Conservation (phyloP, 2,888 invertebrate species). For the Caenorhabditis sp. region DNA sequence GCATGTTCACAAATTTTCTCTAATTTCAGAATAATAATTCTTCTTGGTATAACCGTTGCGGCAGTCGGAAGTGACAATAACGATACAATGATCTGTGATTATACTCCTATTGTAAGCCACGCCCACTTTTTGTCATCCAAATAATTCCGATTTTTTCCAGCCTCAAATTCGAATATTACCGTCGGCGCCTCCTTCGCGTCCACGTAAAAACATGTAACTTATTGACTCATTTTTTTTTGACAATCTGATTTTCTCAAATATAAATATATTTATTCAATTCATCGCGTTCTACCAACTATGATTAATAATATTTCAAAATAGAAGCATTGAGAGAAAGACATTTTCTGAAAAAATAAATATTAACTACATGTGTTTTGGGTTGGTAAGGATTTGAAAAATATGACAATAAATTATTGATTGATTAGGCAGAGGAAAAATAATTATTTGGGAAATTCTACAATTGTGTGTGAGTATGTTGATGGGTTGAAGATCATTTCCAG, state of each 20-base stretch:
- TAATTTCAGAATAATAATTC: constrained; percentile 49
- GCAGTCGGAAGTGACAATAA: constrained; percentile 41
- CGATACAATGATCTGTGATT: constrained; percentile 37
- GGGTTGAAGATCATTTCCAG: constrained; percentile 67
- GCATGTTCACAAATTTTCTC: not conserved
- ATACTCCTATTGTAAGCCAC: constrained; percentile 36
- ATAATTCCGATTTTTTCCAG: constrained; percentile 27
- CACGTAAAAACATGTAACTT: constrained; percentile 39
- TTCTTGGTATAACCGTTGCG: constrained; percentile 43
- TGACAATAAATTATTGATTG: not conserved
- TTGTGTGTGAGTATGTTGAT: constrained; percentile 61
- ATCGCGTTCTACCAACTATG: not conserved
- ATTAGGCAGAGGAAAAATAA: not conserved
- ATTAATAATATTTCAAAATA: not conserved
- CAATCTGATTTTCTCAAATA: not conserved
- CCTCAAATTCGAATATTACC: constrained; percentile 55
- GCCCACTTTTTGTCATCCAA: not conserved
- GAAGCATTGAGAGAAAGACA: not conserved
- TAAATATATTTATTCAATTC: not conserved
- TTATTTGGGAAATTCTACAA: constrained; percentile 53
- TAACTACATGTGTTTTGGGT: not conserved
- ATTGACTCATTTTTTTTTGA: constrained; percentile 4
- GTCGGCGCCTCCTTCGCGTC: constrained; percentile 40
- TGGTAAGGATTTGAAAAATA: not conserved
- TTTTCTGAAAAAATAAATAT: not conserved